Conservation (phyloP, 2,113 vertebrate genomes). For the Naja naja region DNA sequence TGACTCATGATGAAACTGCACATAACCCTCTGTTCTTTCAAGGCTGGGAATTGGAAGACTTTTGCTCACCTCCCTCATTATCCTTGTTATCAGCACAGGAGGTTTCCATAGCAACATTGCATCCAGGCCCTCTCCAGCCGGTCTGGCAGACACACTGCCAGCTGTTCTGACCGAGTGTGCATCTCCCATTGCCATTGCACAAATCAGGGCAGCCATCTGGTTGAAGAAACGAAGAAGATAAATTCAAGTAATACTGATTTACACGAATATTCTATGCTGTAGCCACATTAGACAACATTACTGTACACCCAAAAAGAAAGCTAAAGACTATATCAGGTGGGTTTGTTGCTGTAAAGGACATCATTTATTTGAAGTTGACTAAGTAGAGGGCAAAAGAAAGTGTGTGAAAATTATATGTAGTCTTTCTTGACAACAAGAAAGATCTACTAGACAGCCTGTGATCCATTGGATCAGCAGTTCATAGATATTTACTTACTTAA, state of each 20-base stretch:
- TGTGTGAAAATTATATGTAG: neutral
- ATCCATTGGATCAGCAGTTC: neutral
- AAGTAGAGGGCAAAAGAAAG: neutral
- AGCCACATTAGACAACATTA: conserved; percentile 53
- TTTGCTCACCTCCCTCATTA: conserved; percentile 96
- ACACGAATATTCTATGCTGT: conserved; percentile 47
- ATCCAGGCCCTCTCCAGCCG: conserved; percentile 96
- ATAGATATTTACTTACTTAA: neutral
- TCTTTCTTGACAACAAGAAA: neutral
- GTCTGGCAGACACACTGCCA: conserved; percentile 99
- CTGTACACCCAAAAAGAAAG: conserved; percentile 69
- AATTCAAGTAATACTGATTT: conserved; percentile 61
- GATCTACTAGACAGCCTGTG: neutral
- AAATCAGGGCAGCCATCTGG: conserved; percentile 98
- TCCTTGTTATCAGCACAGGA: conserved; percentile 98
- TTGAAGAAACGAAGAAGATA: conserved; percentile 75
- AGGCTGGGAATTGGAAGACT: conserved; percentile 59
- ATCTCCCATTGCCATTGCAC: conserved; percentile 97
- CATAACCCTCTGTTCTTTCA: conserved; percentile 39
- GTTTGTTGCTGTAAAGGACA: neutral
- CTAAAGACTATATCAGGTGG: neutral
- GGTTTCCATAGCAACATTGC: conserved; percentile 98
- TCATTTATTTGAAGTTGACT: neutral
- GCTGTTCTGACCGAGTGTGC: conserved; percentile 97
- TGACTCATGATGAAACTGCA: conserved; percentile 1